Evolutionary conservation across 2,888 invertebrate species (phyloP), one percentile per base, ranked within the genome.

Genomic region (Pardosa pseudoannulata): DNA sequence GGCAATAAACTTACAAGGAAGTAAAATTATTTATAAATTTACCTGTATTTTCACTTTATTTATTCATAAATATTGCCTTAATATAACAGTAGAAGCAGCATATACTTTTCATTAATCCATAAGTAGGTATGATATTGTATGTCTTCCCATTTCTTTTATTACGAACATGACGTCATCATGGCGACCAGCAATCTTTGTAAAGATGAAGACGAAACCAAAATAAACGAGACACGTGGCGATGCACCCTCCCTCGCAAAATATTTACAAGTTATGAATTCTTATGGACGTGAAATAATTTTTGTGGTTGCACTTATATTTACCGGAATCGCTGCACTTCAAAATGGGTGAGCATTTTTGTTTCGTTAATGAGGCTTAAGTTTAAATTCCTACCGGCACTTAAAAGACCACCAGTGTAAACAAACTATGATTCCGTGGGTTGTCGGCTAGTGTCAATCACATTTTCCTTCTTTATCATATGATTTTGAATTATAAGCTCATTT

Each of bases 281-380:
- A 95, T 89, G 92, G 94, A 88, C 94, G 94, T 90, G 95, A 95
- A 92, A 91, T 94, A 88, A 92, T 94, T 88, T 93, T 95, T 90
- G 93, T 94, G 90, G 91, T 94, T 88, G 93, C 94, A 78, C 91
- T 95, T 78, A 93, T 94, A 80, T 93, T 95, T 83, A 94, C 94
- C 2, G 93, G 94, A 13, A 94, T 95, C 90, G 95, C 95, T 89
- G 94, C 95, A 67, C 92, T 95, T 70, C 94, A 94, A 89, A 95
- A 94, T 90, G 93, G 94, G 95, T 95, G 93, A 93, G 79, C 5
- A 71, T 31, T 72, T 39, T 28, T 27, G 19, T 36, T 79, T 56
- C 75, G 36, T 74, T 78, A 70, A 72, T 68, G 31, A 76, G 65
- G 71, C 46, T 13, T 81, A 79, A 29, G 31, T 32, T 50, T 31